Base-by-base conservation (phyloP, 2,113 vertebrate genomes). In the Petrocephalus zakoni region DNA sequence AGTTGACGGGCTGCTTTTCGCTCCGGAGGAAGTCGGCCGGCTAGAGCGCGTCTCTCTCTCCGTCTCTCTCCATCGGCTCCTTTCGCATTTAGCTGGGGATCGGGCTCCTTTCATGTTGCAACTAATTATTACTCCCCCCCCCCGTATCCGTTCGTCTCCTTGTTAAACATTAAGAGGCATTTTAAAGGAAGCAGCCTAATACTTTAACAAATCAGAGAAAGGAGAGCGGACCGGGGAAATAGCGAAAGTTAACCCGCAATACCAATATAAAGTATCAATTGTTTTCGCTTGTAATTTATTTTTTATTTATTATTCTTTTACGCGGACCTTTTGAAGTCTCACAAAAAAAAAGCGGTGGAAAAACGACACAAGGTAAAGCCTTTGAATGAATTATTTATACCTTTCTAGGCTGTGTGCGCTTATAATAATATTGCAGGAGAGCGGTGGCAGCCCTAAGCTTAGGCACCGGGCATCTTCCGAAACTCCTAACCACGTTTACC, bases 1-100 rank as follows among this genome's bases (percentile, higher is more conserved):
- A 95, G 91, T 94, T 95, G 95, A 95, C 93, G 93, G 94, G 95
- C 95, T 93, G 91, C 90, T 92, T 37, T 37, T 49, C 92, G 7
- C 94, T 92, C 89, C 90, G 91, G 91, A 93, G 92, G 91, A 92
- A 93, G 93, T 92, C 94, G 94, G 95, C 89, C 89, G 90, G 82
- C 85, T 29, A 29, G 68, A 87, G 92, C 56, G 90, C 92, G 93
- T 89, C 21, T 58, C 55, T 56, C 55, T 58, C 56, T n/a, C 56
- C 21, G 4, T 56, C n/a, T 61, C 58, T 61, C 61, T 68, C 61
- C 29, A 10, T 68, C 61, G n/a, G 90, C 92, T 94, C 93, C 94
- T 94, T 93, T 91, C 91, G 90, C 92, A 94, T 94, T 91, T 95
- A 94, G 94, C 94, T 93, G 92, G 93, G 90, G 92, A 89, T 89